phyloP scores from a whole-genome alignment of 2,113 vertebrate species.

The Axis porcinus region DNA sequence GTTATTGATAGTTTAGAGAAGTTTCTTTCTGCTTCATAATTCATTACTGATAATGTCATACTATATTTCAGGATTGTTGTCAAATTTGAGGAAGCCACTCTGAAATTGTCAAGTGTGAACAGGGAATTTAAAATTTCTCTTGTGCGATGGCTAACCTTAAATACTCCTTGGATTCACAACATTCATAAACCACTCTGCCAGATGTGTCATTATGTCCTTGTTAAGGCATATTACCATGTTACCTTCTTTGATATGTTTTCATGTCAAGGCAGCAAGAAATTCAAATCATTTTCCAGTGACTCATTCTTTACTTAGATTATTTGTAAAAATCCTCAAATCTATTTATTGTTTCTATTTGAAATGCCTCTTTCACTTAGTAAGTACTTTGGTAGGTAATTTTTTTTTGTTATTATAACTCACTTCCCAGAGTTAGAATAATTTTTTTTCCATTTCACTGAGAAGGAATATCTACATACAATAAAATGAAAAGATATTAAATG shows the following conservation, averaged over 20 bases:
- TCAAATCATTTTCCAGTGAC: background rate
- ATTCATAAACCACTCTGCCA: background rate
- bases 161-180: background rate
- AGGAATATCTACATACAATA: background rate
- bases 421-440: background rate
- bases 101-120: background rate
- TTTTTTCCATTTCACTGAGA: background rate
- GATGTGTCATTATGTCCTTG: background rate
- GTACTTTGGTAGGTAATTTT: background rate
- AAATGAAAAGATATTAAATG: background rate
- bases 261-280: background rate
- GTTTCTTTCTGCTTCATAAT: background rate
- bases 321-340: background rate
- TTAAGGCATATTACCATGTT: background rate
- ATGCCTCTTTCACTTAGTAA: background rate
- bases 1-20: background rate
- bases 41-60: background rate
- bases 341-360: background rate
- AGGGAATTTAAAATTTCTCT: background rate
- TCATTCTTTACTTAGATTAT: background rate
- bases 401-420: background rate
- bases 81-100: background rate
- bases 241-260: background rate
- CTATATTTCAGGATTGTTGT: slow-evolving; percentile 15
- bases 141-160: background rate